Evolutionary conservation across 1,140 invertebrate genomes (phyloP).

Genomic region (Solen grandis): DNA sequence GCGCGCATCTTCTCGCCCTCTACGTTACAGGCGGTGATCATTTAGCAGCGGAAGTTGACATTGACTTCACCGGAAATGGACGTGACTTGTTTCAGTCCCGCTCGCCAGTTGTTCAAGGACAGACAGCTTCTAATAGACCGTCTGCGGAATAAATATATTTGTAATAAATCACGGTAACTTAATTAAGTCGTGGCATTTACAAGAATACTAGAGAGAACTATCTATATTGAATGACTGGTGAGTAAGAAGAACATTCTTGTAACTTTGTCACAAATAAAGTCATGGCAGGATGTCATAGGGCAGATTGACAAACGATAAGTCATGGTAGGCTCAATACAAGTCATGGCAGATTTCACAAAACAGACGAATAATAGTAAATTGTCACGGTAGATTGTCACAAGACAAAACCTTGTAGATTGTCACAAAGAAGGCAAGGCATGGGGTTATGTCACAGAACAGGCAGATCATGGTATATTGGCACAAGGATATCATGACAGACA

Average conservation of each 20-base stretch:
- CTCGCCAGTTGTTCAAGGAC: conserved; percentile 44
- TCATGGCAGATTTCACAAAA: too few species aligned
- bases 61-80: conserved; percentile 48
- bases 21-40: conserved; percentile 42
- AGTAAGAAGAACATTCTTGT: background rate
- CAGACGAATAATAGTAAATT: too few species aligned
- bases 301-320: too few species aligned
- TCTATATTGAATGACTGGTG: background rate
- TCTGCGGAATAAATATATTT: conserved; percentile 7
- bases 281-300: conserved; percentile 11
- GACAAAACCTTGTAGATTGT: too few species aligned
- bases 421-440: too few species aligned
- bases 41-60: conserved; percentile 51
- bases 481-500: too few species aligned
- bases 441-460: too few species aligned
- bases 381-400: too few species aligned
- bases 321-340: too few species aligned
- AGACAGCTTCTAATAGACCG: conserved; percentile 4
- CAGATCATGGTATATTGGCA: too few species aligned
- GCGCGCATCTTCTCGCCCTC: conserved; percentile 18
- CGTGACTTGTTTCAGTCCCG: conserved; percentile 28
- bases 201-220: background rate
- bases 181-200: background rate
- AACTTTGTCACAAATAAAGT: background rate
- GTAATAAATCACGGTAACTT: conserved; percentile 19